Base-by-base conservation (phyloP, 2,113 vertebrate species). In the Dolichotis patagonum region DNA sequence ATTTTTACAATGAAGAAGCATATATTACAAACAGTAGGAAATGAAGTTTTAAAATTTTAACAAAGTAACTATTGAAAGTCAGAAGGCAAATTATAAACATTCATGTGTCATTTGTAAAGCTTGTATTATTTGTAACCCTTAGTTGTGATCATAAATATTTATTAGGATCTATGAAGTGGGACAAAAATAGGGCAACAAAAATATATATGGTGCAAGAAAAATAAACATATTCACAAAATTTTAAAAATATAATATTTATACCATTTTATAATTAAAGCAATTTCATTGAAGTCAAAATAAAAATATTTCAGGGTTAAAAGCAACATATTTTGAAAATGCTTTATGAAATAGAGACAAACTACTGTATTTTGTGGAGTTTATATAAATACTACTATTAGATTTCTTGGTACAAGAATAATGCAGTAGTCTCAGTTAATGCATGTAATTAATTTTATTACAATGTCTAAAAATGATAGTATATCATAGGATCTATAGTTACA, bases 391-490 rank as follows among this genome's bases (percentile, higher is more conserved):
- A 63, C 4, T 41, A 38, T 86, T 86, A 56, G 20, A 65, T 82
- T 86, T 92, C 71, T 85, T 62, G 38, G 12, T 49, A 43, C 3
- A 91, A 71, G 60, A 90, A 78, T 0, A 86, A 32, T 63, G 58
- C 13, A 85, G 73, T 65, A 86, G 13, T 84, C 52, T 95, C 78
- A 89, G 13, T 84, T 96, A 43, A 43, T 65, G 1, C 89, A 11
- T 84, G 24, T 65, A 87, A 56, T 73, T 93, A 26, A 49, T 97
- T 56, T 85, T 83, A 94, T 35, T 93, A 77, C 60, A 94, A 52
- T 97, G 17, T 46, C 84, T 92, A 92, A 90, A 94, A 92, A 85
- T 71, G 94, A 88, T 71, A 77, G 85, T 87, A 32, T 90, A 69
- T 56, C 85, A 71, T 24, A 52, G 28, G 13, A 20, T n/a, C 8